Percentiles rank a stretch among this genome's conserved stretches.
Evolutionary conservation across 2,888 invertebrate species (phyloP).

Genomic region (Ametastegia equiseti): DNA sequence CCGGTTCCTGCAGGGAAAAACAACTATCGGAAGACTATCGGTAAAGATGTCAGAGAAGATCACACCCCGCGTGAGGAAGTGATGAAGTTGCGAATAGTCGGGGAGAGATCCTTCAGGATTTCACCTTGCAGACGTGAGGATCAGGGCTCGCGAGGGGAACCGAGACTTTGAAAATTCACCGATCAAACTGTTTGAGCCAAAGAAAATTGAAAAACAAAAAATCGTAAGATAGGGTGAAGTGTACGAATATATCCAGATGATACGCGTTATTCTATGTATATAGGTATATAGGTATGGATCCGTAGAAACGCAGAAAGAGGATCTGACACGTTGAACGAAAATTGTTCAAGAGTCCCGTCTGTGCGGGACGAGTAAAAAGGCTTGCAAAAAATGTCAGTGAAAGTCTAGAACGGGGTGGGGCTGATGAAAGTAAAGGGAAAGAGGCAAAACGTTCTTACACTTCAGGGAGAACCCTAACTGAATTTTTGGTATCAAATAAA

Average conservation of each 20-base stretch:
- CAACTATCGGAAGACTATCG: constrained; percentile 28
- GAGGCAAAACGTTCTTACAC: too few relatives aligned
- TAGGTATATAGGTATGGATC: too few relatives aligned
- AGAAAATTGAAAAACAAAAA: background rate
- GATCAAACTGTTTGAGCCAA: background rate
- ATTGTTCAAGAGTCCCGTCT: too few relatives aligned
- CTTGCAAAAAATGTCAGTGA: too few relatives aligned
- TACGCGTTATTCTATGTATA: too few relatives aligned
- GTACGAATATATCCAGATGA: background rate
- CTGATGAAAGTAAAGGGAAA: too few relatives aligned
- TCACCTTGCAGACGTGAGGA: background rate
- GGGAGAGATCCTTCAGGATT: background rate
- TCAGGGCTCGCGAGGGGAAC: background rate
- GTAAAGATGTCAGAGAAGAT: constrained; percentile 7
- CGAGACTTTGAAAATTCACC: background rate
- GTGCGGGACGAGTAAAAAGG: too few relatives aligned
- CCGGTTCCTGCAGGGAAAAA: background rate
- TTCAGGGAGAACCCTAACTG: too few relatives aligned
- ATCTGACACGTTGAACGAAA: too few relatives aligned
- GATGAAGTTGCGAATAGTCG: background rate
- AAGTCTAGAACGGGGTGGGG: too few relatives aligned
- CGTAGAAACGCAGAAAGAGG: too few relatives aligned
- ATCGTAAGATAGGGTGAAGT: background rate
- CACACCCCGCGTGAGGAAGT: background rate
- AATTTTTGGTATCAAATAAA: too few relatives aligned